Conservation (phyloP, 2,113 vertebrate genomes). For the Nestor notabilis region DNA sequence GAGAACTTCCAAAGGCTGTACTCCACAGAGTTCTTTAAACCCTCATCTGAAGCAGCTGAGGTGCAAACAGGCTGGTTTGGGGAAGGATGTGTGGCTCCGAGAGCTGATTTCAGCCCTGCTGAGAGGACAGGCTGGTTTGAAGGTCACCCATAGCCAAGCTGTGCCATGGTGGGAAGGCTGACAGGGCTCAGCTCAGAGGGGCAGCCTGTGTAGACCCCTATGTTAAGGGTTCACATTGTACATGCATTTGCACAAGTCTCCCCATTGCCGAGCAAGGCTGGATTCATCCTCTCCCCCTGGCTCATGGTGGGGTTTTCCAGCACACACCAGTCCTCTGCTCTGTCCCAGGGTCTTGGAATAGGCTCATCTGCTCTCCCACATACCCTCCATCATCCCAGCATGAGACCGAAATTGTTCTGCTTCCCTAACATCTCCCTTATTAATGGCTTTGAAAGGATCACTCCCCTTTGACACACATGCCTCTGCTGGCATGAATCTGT, state of each 20-base stretch:
- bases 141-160: not conserved
- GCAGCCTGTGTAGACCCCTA: not conserved
- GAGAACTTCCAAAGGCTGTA: not conserved
- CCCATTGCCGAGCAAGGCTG: not conserved
- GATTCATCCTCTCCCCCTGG: not conserved
- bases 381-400: not conserved
- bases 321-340: not conserved
- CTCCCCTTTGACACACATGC: rapidly evolving
- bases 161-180: not conserved
- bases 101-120: not conserved
- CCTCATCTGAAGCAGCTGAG: not conserved
- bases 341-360: rapidly evolving
- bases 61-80: not conserved
- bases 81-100: not conserved
- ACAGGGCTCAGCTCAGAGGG: not conserved
- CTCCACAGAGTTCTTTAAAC: not conserved
- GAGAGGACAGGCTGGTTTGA: not conserved
- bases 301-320: not conserved
- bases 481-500: not conserved
- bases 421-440: not conserved
- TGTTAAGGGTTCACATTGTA: rapidly evolving
- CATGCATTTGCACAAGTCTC: not conserved
- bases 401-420: not conserved
- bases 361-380: not conserved
- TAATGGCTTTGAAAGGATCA: not conserved